phyloP scores from a whole-genome alignment of 23 tunicate genomes.

The Ciona savignyi region DNA sequence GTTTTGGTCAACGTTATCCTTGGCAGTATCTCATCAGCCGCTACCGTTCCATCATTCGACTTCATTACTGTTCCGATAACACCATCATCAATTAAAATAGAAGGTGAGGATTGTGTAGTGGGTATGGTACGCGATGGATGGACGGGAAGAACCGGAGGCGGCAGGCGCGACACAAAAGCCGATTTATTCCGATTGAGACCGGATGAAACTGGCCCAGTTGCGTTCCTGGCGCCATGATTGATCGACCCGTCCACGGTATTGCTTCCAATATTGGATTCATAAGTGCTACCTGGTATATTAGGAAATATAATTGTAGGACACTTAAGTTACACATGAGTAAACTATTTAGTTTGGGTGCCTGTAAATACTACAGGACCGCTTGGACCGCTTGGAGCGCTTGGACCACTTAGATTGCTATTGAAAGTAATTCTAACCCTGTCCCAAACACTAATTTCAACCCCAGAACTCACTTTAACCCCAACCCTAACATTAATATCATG shows the following conservation, averaged over 20 bases:
- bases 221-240: conserved; percentile 1
- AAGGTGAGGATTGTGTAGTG: conserved; percentile 3
- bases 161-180: neutral
- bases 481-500: too few species aligned
- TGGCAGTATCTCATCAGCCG: conserved; percentile 8
- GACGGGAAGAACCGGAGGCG: conserved; percentile 23
- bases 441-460: too few species aligned
- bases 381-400: too few species aligned
- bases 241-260: neutral
- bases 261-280: neutral
- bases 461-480: too few species aligned
- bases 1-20: neutral
- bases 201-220: conserved; percentile 7
- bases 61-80: neutral
- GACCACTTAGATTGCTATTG: too few species aligned
- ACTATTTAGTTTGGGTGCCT: too few species aligned
- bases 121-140: neutral
- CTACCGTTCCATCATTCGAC: neutral
- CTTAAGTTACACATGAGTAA: too few species aligned
- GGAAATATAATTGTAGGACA: neutral
- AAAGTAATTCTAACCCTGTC: too few species aligned
- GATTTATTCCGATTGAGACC: conserved; percentile 8
- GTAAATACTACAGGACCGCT: too few species aligned
- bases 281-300: conserved; percentile 7
- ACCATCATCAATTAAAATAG: neutral